phyloP scores from a whole-genome alignment of 2,888 invertebrate genomes.

The Baccha elongata region DNA sequence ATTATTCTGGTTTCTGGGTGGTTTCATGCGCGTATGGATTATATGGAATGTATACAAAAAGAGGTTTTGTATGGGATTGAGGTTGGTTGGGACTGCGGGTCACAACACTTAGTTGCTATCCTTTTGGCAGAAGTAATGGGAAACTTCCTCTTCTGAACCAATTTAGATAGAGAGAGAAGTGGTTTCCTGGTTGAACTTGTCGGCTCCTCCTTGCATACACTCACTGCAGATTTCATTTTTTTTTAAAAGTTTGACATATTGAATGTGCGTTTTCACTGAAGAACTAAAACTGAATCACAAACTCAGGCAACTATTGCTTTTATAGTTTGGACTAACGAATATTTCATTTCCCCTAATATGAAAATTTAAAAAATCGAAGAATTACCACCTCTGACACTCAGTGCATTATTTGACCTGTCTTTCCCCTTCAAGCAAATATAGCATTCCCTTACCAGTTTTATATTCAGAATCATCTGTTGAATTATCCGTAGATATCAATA shows the following conservation, averaged over 20 bases:
- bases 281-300: background rate
- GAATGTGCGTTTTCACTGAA: background rate
- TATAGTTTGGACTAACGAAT: constrained; percentile 9
- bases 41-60: too few relatives aligned
- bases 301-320: constrained; percentile 7
- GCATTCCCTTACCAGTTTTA: too few relatives aligned
- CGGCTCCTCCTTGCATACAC: constrained; percentile 5
- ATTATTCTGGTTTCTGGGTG: too few relatives aligned
- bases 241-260: background rate
- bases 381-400: constrained; percentile 7
- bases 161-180: background rate
- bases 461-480: too few relatives aligned
- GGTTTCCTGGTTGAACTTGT: background rate
- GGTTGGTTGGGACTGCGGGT: too few relatives aligned
- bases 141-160: too few relatives aligned
- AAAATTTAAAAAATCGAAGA: constrained; percentile 2
- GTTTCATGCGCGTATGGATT: too few relatives aligned
- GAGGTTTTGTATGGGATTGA: too few relatives aligned
- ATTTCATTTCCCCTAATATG: constrained; percentile 11
- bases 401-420: constrained; percentile 13
- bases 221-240: background rate
- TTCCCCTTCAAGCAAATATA: background rate
- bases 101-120: background rate
- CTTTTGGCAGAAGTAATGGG: background rate
- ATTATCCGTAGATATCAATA: too few relatives aligned